phyloP scores from a whole-genome alignment of 2,888 invertebrate genomes.

The Pterobdella sp. region DNA sequence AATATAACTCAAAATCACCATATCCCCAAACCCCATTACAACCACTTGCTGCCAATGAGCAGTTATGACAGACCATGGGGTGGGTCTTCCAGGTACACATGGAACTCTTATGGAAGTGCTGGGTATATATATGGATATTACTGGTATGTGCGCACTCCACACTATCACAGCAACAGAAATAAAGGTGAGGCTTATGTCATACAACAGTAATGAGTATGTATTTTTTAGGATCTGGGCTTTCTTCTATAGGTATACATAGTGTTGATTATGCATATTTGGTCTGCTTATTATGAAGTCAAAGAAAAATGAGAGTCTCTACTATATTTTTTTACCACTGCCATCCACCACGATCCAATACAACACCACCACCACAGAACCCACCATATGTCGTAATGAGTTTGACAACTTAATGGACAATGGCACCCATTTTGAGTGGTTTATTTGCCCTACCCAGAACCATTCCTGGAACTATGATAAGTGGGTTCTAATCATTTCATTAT shows the following conservation, averaged over 20 bases:
- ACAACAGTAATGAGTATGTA: not conserved
- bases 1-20: not conserved
- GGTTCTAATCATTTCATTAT: no score
- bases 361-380: conserved; percentile 28
- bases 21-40: not conserved
- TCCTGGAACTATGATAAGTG: conserved; percentile 29
- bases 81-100: conserved; percentile 13
- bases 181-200: conserved; percentile 13
- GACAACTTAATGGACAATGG: conserved; percentile 33
- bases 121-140: conserved; percentile 31
- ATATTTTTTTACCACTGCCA: not conserved
- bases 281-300: not conserved
- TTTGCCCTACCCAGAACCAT: conserved; percentile 29
- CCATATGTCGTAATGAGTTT: conserved; percentile 32
- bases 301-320: no score
- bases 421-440: conserved; percentile 31
- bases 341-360: not conserved
- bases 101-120: conserved; percentile 26
- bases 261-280: not conserved
- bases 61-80: conserved; percentile 55
- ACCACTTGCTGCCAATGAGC: not conserved
- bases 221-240: not conserved
- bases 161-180: conserved; percentile 26
- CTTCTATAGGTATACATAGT: not conserved
- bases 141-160: conserved; percentile 20